A percentile compares a stretch with the other conserved stretches of the same genome.
These are phyloP conservation scores for Gadus chalcogrammus DNA, from an alignment of 2,113 vertebrate genomes.

Conservation along the genomic window DNA sequence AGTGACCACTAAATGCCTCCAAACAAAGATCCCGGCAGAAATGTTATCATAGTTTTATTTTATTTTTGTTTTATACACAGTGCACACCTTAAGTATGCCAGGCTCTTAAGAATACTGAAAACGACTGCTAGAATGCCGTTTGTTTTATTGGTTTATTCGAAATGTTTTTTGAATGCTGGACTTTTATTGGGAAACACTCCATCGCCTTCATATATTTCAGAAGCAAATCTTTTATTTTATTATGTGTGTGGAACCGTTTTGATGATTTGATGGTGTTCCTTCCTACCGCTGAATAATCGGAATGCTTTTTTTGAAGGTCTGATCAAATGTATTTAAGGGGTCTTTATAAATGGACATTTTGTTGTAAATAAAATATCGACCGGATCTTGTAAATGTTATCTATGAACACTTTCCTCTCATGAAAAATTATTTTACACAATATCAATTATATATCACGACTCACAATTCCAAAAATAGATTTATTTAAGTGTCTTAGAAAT, in stretches of 20 bases:
- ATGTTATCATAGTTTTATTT: no score
- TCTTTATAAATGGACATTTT: conserved; percentile 59
- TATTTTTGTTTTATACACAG: conserved; percentile 13
- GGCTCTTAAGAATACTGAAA: conserved; percentile 20
- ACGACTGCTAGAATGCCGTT: conserved; percentile 21
- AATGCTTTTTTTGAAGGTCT: conserved; percentile 44
- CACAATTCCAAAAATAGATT: conserved; percentile 62
- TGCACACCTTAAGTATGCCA: conserved; percentile 25
- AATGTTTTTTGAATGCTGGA: conserved; percentile 62
- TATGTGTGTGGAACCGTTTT: conserved; percentile 45
- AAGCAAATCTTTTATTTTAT: conserved; percentile 38
- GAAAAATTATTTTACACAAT: not conserved
- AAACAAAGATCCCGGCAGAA: no score
- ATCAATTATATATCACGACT: conserved; percentile 42
- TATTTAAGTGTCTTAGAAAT: conserved; percentile 48
- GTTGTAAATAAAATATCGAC: conserved; percentile 73
- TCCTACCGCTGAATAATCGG: conserved; percentile 39
- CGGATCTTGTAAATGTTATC: conserved; percentile 37
- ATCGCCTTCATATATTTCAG: conserved; percentile 27
- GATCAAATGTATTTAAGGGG: conserved; percentile 62
- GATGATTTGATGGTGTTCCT: conserved; percentile 32
- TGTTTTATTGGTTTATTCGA: conserved; percentile 6
- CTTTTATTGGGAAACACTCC: conserved; percentile 40
- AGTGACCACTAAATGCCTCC: no score
- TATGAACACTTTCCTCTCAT: not conserved